These are phyloP conservation scores for Ectemnius cavifrons DNA, from an alignment of 2,888 invertebrate species.

Conservation along the genomic window DNA sequence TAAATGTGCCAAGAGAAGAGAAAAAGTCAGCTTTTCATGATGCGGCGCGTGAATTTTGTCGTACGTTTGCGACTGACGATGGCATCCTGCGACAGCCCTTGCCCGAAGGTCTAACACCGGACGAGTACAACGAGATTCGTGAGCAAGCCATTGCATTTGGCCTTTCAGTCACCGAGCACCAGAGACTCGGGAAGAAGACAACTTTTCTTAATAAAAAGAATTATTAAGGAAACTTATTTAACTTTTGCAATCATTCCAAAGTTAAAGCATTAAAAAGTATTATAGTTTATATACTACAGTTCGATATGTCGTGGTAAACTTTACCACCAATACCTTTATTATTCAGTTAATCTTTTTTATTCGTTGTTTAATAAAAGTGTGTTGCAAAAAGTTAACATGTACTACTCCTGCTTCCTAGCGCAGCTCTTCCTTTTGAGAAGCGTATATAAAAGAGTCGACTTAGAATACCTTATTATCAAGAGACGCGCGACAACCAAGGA, in stretches of 20 bases:
- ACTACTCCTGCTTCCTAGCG: too few species aligned
- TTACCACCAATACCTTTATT: slow-evolving; percentile 1
- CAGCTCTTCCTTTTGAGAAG: not conserved
- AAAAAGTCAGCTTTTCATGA: slow-evolving; percentile 64
- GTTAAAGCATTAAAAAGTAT: not conserved
- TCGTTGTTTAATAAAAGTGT: slow-evolving; percentile 6
- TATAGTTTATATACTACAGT: not conserved
- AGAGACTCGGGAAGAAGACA: slow-evolving; percentile 64
- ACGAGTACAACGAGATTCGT: slow-evolving; percentile 79
- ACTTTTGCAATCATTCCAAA: not conserved
- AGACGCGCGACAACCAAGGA: not conserved
- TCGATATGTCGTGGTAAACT: not conserved
- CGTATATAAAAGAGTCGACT: not conserved
- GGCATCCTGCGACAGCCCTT: slow-evolving; percentile 78
- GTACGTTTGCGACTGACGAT: slow-evolving; percentile 78
- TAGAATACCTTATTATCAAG: not conserved
- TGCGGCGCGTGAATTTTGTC: slow-evolving; percentile 79
- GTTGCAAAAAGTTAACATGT: slow-evolving; percentile 1
- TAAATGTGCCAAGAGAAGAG: slow-evolving; percentile 53
- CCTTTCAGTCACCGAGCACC: slow-evolving; percentile 75
- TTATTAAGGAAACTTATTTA: slow-evolving; percentile 22
- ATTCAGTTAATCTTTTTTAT: slow-evolving; percentile 13
- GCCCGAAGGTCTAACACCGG: slow-evolving; percentile 78
- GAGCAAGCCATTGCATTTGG: slow-evolving; percentile 78
- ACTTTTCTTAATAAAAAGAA: slow-evolving; percentile 53